Base-by-base conservation (phyloP, 2,797 vertebrate genomes). In the Phoeniculus purpureus region DNA sequence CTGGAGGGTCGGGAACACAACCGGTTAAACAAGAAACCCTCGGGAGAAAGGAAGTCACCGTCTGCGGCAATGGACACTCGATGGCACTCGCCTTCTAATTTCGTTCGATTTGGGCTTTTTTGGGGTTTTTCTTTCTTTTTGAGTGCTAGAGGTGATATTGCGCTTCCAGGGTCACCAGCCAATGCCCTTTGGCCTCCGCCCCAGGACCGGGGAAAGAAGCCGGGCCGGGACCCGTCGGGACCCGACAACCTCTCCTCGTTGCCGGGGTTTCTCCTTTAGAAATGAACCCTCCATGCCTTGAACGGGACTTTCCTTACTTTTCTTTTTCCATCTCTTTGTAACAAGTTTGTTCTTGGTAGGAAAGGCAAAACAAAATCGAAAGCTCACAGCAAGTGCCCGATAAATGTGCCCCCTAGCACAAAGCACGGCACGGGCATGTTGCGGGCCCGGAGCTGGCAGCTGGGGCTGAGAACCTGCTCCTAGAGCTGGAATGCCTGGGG, bases 11-110 rank as follows among this genome's bases (percentile, higher is more conserved):
- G 31, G 83, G 88, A 31, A 79, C 74, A 65, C 58, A 96, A 94
- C 94, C 91, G 94, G 93, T 94, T 70, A 15, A 64, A 92, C 94
- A 10, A 90, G 94, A 94, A 94, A 91, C 48, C 43, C 61, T 79
- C 50, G 37, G 83, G 58, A 77, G 85, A 87, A 68, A 58, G 51
- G 62, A 71, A 76, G 50, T 29, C 92, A 45, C 48, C 54, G 65
- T 79, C 76, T 50, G 76, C 37, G 15, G 62, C 34, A 5, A 7
- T 32, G 79, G 51, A 6, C 66, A 3, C 58, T 56, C 26, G 18
- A 34, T 31, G 19, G 17, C 81, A 8, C 32, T 76, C 54, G 12
- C 78, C 65, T 62, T 68, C 19, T 11, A 11, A 31, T 70, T 82
- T 64, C n/a, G 3, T 48, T 22, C 13, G 23, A 32, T 7, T 64